Base-by-base conservation (phyloP, 2,888 invertebrate genomes). In the Plebejus anna region DNA sequence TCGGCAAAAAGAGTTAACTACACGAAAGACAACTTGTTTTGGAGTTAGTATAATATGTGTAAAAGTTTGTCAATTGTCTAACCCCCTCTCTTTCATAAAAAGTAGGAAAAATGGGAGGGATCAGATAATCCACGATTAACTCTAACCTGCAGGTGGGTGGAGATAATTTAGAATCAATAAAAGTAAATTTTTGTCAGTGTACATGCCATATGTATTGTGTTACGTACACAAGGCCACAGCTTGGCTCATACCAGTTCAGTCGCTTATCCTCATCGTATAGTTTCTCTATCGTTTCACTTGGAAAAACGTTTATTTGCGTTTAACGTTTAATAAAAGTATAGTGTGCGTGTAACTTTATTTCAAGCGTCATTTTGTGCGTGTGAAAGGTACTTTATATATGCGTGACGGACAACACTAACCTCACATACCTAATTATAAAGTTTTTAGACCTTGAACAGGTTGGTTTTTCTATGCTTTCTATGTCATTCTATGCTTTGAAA, bases 311-410 rank as follows among this genome's bases (percentile, higher is more conserved):
- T 13, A 32, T 13, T 66, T 66, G 11, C 22, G 9, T 36, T 28
- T 28, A 11, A 61, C 11, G 3, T 28, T 32, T 11, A 4, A 4
- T 61, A 13, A 61, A 28, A 9, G 66, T 55, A 16, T 66, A 66
- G 66, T 66, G 66, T 66, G 11, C 32, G 13, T 66, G 66, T 66
- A 13, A 66, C 66, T 66, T 59, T 22, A 59, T 22, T 2, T 2
- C 4, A 59, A 66, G 28, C 11, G 28, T 66, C n/a, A 61, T 61
- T 66, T 32, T 16, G 66, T 32, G 66, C 32, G 66, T 66, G 66
- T 66, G 66, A 36, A 66, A 66, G 32, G 16, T 66, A 66, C 66
- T 66, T 66, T 66, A 66, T 66, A 66, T 66, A 66, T 66, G 32
- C 32, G 32, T 36, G 66, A 16, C 32, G 11, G 28, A 61, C 11